These are phyloP conservation scores for Diadegma fenestrale DNA, from an alignment of 2,888 invertebrate species.

Conservation along the genomic window DNA sequence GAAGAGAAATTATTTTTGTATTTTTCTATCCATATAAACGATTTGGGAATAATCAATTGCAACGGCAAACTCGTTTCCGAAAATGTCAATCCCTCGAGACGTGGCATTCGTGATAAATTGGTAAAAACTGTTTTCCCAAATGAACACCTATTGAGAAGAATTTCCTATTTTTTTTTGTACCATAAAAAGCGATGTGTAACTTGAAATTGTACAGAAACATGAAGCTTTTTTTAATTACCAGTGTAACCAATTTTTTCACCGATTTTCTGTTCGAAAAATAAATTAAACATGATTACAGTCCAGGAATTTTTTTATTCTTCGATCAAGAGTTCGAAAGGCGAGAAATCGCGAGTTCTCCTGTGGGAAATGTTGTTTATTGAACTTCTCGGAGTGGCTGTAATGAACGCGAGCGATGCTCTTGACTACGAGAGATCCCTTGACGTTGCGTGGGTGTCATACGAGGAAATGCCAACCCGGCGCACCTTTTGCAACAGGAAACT, in stretches of 20 bases:
- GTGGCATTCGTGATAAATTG: too few species aligned
- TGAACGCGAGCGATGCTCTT: conserved; percentile 45
- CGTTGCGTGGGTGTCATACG: conserved; percentile 51
- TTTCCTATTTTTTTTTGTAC: neutral
- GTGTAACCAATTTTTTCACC: neutral
- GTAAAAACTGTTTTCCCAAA: too few species aligned
- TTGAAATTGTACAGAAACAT: neutral
- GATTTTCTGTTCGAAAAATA: neutral
- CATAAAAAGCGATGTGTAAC: neutral
- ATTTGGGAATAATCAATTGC: too few species aligned
- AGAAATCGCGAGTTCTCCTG: conserved; percentile 1
- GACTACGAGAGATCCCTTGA: conserved; percentile 21
- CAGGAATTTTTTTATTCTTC: neutral
- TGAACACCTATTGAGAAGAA: too few species aligned
- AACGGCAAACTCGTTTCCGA: too few species aligned
- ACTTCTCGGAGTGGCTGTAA: conserved; percentile 17
- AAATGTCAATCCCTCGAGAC: too few species aligned
- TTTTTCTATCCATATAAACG: too few species aligned
- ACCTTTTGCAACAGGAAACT: conserved; percentile 60
- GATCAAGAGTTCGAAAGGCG: neutral
- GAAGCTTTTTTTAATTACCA: too few species aligned
- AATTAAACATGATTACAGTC: neutral
- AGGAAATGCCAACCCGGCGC: conserved; percentile 46
- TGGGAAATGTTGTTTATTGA: conserved; percentile 6
- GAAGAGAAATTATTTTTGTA: neutral